A percentile compares a stretch with the other conserved stretches of the same genome.
Conservation (phyloP, 1,140 invertebrate genomes). For the Meloidogyne exigua region DNA sequence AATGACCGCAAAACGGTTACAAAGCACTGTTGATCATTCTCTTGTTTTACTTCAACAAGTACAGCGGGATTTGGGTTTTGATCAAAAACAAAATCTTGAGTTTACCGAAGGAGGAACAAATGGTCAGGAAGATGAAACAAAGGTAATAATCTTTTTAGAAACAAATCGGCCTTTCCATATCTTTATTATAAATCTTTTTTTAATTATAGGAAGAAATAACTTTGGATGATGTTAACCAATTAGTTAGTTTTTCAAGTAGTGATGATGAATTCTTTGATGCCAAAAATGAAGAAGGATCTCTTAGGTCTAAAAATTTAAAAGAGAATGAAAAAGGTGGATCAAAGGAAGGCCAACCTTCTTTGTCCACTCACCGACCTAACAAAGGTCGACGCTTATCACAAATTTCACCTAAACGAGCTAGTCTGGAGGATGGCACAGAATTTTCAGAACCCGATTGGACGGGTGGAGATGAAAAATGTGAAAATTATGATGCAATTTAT, state of each 20-base stretch:
- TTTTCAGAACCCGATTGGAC: constrained; percentile 49
- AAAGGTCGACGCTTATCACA: not conserved
- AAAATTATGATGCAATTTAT: constrained; percentile 63
- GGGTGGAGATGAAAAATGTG: constrained; percentile 60
- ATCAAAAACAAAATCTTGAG: not conserved
- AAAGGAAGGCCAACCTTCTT: not conserved
- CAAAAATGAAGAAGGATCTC: constrained; percentile 7
- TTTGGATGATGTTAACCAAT: constrained; percentile 32
- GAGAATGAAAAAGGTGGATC: not conserved
- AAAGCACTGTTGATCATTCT: constrained; percentile 60
- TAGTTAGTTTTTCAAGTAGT: constrained; percentile 54
- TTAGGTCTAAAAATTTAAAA: constrained; percentile 2
- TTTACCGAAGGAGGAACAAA: not conserved
- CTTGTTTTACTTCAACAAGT: constrained; percentile 52
- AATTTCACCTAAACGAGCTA: not conserved
- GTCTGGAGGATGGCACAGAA: not conserved
- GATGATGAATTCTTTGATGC: constrained; percentile 60
- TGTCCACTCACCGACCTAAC: not conserved
- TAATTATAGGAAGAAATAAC: constrained; percentile 23
- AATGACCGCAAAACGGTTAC: constrained; percentile 38
- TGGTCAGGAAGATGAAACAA: constrained; percentile 4
- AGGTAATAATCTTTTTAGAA: not conserved
- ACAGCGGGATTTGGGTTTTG: constrained; percentile 36
- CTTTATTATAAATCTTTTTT: too few species aligned
- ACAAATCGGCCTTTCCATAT: too few species aligned